phyloP scores from a whole-genome alignment of 2,797 vertebrate genomes.

The Petrocephalus sullivani region DNA sequence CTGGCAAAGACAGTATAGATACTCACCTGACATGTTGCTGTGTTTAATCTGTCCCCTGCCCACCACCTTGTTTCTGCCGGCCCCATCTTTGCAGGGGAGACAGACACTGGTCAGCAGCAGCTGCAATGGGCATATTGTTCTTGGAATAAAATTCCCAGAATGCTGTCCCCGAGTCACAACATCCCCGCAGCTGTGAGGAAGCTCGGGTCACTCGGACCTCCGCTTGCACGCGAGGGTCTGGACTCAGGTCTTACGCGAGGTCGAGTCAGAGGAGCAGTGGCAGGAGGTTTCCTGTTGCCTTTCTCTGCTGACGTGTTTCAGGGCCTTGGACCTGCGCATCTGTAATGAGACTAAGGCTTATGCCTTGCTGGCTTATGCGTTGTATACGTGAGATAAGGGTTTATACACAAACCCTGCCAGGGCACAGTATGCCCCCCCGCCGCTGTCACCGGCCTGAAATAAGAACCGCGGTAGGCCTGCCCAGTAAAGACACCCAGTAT shows the following conservation, averaged over 20 bases:
- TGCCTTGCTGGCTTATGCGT: not conserved
- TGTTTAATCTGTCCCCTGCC: not conserved
- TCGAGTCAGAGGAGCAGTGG: not conserved
- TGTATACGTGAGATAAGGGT: not conserved
- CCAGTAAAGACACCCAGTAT: not conserved
- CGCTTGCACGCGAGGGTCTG: not conserved
- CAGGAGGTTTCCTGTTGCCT: not conserved
- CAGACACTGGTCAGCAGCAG: not conserved
- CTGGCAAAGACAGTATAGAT: not conserved
- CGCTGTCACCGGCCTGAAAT: not conserved
- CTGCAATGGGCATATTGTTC: not conserved
- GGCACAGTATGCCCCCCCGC: not conserved
- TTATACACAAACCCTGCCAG: not conserved
- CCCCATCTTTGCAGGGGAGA: not conserved
- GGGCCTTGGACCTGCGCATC: not conserved
- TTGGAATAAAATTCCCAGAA: not conserved
- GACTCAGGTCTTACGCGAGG: not conserved
- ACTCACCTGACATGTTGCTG: not conserved
- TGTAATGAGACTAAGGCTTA: not conserved
- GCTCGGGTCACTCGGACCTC: not conserved
- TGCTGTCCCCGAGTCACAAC: not conserved
- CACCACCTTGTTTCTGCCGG: not conserved
- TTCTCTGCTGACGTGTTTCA: not conserved
- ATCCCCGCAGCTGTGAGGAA: not conserved
- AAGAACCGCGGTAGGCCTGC: not conserved